These are phyloP conservation scores for Leptopilina clavipes DNA, from an alignment of 1,140 invertebrate genomes.

Conservation along the genomic window DNA sequence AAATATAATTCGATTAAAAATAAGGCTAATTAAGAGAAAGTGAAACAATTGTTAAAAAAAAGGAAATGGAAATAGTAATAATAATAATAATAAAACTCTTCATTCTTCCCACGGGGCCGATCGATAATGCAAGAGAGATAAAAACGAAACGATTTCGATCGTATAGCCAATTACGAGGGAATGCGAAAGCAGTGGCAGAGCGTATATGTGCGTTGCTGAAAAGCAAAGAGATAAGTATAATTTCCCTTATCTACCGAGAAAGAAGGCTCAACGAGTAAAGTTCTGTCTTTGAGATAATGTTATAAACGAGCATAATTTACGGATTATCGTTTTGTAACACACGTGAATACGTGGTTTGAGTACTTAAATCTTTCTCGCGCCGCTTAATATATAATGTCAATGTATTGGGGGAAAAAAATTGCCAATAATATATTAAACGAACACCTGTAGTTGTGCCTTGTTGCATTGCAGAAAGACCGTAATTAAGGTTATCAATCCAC, in stretches of 20 bases:
- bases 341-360: neutral
- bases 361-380: slow-evolving; percentile 28
- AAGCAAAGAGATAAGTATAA: slow-evolving; percentile 34
- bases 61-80: neutral
- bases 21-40: too few species aligned
- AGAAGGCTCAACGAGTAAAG: slow-evolving; percentile 12
- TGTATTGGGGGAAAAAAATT: neutral
- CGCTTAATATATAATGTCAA: neutral
- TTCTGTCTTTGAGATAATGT: slow-evolving; percentile 22
- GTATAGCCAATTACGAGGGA: slow-evolving; percentile 29
- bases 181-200: slow-evolving; percentile 30
- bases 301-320: slow-evolving; percentile 29
- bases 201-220: slow-evolving; percentile 25
- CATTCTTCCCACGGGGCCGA: slow-evolving; percentile 22
- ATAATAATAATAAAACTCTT: neutral
- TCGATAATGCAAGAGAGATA: slow-evolving; percentile 21
- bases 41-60: neutral
- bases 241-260: slow-evolving; percentile 25
- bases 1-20: too few species aligned
- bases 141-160: slow-evolving; percentile 28
- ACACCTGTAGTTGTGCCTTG: neutral
- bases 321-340: slow-evolving; percentile 23
- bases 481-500: too few species aligned
- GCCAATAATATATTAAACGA: slow-evolving; percentile 14
- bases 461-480: too few species aligned